These are phyloP conservation scores for Melipona quadrifasciata DNA, from an alignment of 1,140 invertebrate species.

Conservation along the genomic window DNA sequence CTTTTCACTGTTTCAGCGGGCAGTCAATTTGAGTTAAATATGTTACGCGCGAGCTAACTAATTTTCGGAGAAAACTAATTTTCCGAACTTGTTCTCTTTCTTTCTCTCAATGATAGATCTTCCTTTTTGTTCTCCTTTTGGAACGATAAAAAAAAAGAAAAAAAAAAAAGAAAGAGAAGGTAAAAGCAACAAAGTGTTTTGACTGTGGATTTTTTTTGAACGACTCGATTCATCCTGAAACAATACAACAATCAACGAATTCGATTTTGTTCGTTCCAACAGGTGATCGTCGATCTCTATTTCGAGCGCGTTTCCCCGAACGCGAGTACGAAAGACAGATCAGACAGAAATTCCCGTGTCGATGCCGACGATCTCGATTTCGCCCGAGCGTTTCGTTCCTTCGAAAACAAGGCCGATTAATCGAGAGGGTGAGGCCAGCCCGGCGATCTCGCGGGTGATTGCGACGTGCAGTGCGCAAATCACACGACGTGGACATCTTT, in stretches of 20 bases:
- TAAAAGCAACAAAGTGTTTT: no score
- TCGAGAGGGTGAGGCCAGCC: background rate
- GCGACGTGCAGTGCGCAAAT: slow-evolving; percentile 40
- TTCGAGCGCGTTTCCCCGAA: background rate
- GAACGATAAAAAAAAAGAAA: background rate
- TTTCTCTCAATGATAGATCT: background rate
- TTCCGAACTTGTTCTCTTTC: background rate
- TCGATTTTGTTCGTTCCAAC: background rate
- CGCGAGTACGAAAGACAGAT: background rate
- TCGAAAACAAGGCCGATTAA: slow-evolving; percentile 2
- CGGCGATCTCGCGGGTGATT: background rate
- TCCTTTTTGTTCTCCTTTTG: background rate
- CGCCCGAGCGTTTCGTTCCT: background rate
- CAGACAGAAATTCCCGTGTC: background rate
- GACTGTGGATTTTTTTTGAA: no score
- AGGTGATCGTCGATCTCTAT: background rate
- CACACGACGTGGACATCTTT: slow-evolving; percentile 45
- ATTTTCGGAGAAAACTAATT: no score
- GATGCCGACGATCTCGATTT: slow-evolving; percentile 5
- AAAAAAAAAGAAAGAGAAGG: no score
- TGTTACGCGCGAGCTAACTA: background rate
- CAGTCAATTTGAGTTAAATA: slow-evolving; percentile 22
- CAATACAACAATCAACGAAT: no score
- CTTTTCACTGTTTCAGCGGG: slow-evolving; percentile 1
- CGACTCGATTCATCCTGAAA: no score